A percentile compares a stretch with the other conserved stretches of the same genome.
These are phyloP conservation scores for Mystacides longicornis DNA, from an alignment of 2,888 invertebrate genomes.

Conservation along the genomic window DNA sequence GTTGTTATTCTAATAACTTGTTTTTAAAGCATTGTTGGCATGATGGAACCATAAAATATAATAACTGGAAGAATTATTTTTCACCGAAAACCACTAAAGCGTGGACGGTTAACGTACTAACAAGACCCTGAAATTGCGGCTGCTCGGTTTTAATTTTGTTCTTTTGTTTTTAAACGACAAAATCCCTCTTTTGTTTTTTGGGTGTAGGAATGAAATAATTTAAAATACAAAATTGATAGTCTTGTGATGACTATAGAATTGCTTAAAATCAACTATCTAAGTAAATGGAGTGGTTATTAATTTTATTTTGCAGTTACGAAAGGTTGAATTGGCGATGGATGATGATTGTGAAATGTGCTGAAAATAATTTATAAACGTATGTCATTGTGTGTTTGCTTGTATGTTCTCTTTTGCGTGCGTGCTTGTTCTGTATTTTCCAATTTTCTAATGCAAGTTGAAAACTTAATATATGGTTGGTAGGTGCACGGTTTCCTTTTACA, in stretches of 20 bases:
- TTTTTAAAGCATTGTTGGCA: neutral
- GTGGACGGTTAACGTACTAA: neutral
- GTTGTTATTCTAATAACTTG: constrained; percentile 1
- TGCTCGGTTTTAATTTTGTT: neutral
- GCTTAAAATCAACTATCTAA: too few species aligned
- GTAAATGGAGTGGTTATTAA: too few species aligned
- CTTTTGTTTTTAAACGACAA: neutral
- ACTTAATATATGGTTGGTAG: too few species aligned
- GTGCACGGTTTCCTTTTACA: too few species aligned
- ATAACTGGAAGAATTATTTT: constrained; percentile 1
- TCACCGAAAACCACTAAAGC: neutral
- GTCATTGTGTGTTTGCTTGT: too few species aligned
- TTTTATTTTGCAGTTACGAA: too few species aligned
- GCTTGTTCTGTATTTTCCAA: too few species aligned
- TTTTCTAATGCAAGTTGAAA: too few species aligned
- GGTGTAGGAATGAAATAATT: neutral
- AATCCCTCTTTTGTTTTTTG: neutral
- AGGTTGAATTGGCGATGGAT: too few species aligned
- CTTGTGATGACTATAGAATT: neutral
- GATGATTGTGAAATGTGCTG: too few species aligned
- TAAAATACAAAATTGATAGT: neutral
- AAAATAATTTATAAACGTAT: too few species aligned
- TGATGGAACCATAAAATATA: constrained; percentile 1
- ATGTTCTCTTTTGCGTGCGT: too few species aligned
- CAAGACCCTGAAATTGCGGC: neutral